Conservation (phyloP, 2,113 vertebrate genomes). For the Scartelaos histophorus region DNA sequence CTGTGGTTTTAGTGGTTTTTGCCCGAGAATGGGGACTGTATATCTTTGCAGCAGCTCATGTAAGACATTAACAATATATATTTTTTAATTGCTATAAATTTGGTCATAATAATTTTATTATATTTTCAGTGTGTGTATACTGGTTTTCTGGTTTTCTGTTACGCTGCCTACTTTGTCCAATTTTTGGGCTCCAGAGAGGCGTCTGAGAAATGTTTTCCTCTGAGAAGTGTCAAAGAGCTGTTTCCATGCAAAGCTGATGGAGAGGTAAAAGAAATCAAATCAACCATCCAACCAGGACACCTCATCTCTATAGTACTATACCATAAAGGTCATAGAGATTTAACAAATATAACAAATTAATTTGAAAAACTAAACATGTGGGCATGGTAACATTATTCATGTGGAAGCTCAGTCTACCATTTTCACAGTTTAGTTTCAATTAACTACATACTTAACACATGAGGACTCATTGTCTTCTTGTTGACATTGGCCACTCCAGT, state of each 20-base stretch:
- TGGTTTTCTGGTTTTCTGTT: constrained; percentile 83
- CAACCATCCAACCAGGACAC: neutral
- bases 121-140: constrained; percentile 83
- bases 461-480: too few species aligned
- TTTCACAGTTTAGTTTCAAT: too few species aligned
- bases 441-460: too few species aligned
- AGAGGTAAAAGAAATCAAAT: constrained; percentile 70
- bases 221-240: constrained; percentile 78
- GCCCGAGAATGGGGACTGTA: constrained; percentile 87
- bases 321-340: too few species aligned
- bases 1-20: constrained; percentile 82
- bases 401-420: too few species aligned
- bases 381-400: too few species aligned
- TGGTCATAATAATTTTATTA: neutral
- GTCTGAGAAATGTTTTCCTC: constrained; percentile 81
- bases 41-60: constrained; percentile 86
- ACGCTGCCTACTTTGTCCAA: constrained; percentile 82
- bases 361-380: too few species aligned
- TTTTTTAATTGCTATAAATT: neutral
- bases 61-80: constrained; percentile 54
- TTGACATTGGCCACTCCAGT: too few species aligned
- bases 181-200: constrained; percentile 86
- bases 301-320: neutral
- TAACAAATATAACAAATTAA: too few species aligned
- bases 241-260: constrained; percentile 76